Evolutionary conservation across 1,140 invertebrate species (phyloP).

Genomic region (Drosophila tristis): DNA sequence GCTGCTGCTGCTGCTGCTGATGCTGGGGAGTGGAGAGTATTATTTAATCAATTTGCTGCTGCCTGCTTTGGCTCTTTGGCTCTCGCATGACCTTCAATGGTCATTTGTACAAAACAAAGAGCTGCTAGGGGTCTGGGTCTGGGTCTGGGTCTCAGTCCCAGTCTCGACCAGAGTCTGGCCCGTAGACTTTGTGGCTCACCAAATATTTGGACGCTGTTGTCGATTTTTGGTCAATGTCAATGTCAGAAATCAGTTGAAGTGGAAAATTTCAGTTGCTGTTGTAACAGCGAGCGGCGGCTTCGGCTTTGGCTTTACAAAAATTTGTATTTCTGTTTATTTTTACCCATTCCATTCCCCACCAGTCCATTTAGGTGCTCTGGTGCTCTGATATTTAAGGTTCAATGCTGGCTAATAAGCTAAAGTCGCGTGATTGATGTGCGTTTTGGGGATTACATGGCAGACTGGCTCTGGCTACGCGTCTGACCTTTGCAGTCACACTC

Average conservation of each 20-base stretch:
- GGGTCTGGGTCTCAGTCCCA: conserved; percentile 1
- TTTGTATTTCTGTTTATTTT: conserved; percentile 12
- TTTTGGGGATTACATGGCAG: conserved; percentile 69
- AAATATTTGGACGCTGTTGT: conserved; percentile 78
- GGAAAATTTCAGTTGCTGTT: conserved; percentile 62
- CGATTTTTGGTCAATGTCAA: conserved; percentile 78
- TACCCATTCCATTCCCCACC: conserved; percentile 9
- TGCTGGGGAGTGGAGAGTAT: conserved; percentile 22
- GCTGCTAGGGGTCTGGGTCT: conserved; percentile 29
- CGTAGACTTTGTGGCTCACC: conserved; percentile 58
- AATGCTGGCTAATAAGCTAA: conserved; percentile 56
- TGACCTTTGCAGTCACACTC: conserved; percentile 56
- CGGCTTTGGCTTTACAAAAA: conserved; percentile 29
- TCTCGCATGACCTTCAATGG: conserved; percentile 72
- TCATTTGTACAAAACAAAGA: conserved; percentile 74
- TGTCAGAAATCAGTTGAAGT: conserved; percentile 78
- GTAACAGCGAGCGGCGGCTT: conserved; percentile 14
- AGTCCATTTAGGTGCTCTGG: conserved; percentile 21
- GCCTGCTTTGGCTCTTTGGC: conserved; percentile 29
- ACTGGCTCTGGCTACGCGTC: conserved; percentile 1
- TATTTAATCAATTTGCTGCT: conserved; percentile 78
- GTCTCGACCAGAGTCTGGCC: conserved; percentile 1
- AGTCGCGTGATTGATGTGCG: conserved; percentile 66
- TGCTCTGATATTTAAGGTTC: conserved; percentile 41
- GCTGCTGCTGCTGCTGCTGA: too few relatives aligned